Evolutionary conservation across 2,113 vertebrate genomes (phyloP), one percentile per base, ranked within the genome.

Genomic region (Cyphomyrus plagiostoma): DNA sequence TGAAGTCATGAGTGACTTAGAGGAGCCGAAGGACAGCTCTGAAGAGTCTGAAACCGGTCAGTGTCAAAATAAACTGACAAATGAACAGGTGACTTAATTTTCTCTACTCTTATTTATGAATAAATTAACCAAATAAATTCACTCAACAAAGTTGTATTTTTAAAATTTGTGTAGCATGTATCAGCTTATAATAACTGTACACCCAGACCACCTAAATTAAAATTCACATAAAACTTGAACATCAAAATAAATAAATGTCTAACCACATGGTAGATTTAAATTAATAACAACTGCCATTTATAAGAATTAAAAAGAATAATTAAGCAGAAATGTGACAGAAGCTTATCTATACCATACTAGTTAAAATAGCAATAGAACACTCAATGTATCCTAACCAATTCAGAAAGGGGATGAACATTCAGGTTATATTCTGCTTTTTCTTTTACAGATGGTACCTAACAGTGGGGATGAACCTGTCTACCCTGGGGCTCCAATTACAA

Each of bases 271-370:
- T 30, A 74, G 66, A 74, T 74, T 74, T 74, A 26, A 74, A 74
- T 74, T 74, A 74, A 53, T 53, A 53, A 21, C 52, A 53, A 19
- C 52, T 53, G 52, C 52, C 17, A 53, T 53, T 53, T 53, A 53
- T 19, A 53, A 53, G 52, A 53, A 53, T 53, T 19, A 21, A 53
- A 53, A 53, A 53, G 17, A 53, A 74, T 74, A 74, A 74, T 74
- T 74, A 74, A 74, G 70, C n/a, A 74, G n/a, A 74, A 74, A 74
- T 74, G 70, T 74, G 70, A 74, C 70, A 74, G 30, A 74, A 74
- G 70, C n/a, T 74, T 74, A 74, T 74, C 70, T 35, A 74, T 74
- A 30, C 70, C 23, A 74, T 74, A 74, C 70, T 74, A 74, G n/a
- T 74, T 30, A 74, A 74, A 74, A 74, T 35, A 30, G 70, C 70